Evolutionary conservation across 1,140 invertebrate species (phyloP).

Genomic region (Scaptodrosophila lebanonensis): DNA sequence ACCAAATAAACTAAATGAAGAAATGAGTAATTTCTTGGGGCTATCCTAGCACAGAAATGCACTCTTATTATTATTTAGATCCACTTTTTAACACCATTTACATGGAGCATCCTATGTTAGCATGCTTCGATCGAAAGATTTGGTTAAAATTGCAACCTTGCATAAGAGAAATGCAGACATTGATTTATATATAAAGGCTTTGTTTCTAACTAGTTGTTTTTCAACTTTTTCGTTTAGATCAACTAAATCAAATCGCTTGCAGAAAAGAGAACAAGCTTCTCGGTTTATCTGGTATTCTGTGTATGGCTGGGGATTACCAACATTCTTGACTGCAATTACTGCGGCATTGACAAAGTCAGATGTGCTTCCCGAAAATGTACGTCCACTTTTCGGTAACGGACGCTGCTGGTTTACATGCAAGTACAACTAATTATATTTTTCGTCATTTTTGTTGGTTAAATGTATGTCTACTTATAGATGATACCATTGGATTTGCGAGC

Average conservation of each 20-base stretch:
- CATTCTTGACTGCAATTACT: constrained; percentile 78
- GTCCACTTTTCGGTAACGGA: constrained; percentile 78
- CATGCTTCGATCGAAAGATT: no score
- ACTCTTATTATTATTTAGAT: no score
- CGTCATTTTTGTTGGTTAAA: neutral
- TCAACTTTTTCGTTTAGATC: constrained; percentile 24
- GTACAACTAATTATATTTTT: constrained; percentile 22
- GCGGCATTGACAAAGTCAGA: constrained; percentile 78
- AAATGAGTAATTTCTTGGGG: no score
- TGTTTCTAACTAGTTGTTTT: neutral
- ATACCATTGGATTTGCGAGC: constrained; percentile 73
- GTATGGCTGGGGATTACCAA: constrained; percentile 81
- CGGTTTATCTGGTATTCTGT: constrained; percentile 81
- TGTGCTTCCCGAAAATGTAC: constrained; percentile 68
- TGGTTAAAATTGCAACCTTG: no score
- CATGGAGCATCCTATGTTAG: no score
- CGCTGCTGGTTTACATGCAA: constrained; percentile 80
- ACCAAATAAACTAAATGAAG: no score
- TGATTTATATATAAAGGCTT: neutral
- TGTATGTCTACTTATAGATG: constrained; percentile 35
- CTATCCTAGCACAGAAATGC: no score
- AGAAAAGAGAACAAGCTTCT: constrained; percentile 67
- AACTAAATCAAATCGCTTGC: constrained; percentile 36
- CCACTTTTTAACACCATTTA: no score
- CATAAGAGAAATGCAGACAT: no score